A percentile compares a stretch with the other conserved stretches of the same genome.
Conservation (phyloP, 2,797 vertebrate species). For the Pseudochirops cupreus region DNA sequence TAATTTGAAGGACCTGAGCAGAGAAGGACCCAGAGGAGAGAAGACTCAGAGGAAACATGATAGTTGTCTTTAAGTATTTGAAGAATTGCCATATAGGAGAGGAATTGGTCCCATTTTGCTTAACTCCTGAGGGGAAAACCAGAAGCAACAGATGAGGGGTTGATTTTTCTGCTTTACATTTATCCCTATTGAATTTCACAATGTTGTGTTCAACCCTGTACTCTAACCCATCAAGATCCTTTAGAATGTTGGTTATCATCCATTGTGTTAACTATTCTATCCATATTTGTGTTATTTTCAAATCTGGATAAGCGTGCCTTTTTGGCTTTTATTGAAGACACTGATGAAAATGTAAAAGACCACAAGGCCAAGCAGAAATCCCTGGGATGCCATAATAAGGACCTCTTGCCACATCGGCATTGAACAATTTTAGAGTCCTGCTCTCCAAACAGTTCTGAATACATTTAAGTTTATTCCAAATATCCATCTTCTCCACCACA, state of each 20-base stretch:
- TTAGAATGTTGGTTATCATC: background rate
- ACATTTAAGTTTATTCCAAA: background rate
- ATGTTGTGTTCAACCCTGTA: too few relatives aligned
- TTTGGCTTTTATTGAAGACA: background rate
- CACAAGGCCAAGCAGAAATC: background rate
- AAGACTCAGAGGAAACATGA: too few relatives aligned
- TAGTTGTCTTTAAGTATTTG: too few relatives aligned
- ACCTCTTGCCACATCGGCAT: too few relatives aligned
- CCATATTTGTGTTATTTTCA: background rate
- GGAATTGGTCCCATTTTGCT: too few relatives aligned
- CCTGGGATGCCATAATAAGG: background rate
- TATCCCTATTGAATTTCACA: too few relatives aligned
- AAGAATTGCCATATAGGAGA: too few relatives aligned
- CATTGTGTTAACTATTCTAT: background rate
- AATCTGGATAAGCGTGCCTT: background rate
- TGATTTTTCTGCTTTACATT: too few relatives aligned
- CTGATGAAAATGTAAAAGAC: background rate
- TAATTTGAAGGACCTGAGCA: too few relatives aligned
- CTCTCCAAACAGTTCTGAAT: background rate
- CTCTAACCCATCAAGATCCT: background rate
- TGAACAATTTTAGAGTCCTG: background rate
- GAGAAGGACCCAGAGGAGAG: too few relatives aligned
- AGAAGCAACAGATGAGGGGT: too few relatives aligned
- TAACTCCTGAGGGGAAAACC: too few relatives aligned
- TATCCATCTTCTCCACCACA: background rate